phyloP scores from a whole-genome alignment of 2,888 invertebrate genomes.

The Hymenopus coronatus region DNA sequence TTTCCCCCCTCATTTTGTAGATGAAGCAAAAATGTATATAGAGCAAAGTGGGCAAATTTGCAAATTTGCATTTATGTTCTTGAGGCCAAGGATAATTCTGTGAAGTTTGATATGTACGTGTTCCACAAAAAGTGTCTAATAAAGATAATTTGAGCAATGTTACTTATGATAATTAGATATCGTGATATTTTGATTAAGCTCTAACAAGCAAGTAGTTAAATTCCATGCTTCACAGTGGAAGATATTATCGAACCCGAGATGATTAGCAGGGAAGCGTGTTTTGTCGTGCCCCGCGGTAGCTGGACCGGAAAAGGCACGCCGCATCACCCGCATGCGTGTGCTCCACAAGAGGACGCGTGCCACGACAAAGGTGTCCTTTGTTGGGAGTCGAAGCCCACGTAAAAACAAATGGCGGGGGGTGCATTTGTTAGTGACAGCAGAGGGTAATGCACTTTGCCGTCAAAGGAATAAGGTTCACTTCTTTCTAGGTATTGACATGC shows the following conservation, averaged over 20 bases:
- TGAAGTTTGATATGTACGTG: too few species aligned
- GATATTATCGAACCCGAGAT: background rate
- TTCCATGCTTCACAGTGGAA: too few species aligned
- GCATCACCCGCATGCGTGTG: background rate
- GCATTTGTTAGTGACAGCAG: background rate
- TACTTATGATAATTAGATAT: too few species aligned
- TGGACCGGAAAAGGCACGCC: background rate
- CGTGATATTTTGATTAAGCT: too few species aligned
- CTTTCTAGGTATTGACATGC: background rate
- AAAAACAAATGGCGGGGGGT: background rate
- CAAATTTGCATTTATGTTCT: too few species aligned
- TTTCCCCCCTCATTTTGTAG: too few species aligned
- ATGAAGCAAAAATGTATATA: too few species aligned
- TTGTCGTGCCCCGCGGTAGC: background rate
- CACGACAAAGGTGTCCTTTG: background rate
- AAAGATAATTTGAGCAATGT: too few species aligned
- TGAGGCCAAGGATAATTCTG: too few species aligned
- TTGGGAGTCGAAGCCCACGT: background rate
- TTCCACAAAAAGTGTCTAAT: too few species aligned
- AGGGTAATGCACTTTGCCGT: background rate
- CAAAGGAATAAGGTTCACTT: background rate
- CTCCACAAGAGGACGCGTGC: background rate
- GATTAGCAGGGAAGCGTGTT: background rate
- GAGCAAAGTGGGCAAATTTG: too few species aligned
- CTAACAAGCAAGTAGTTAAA: too few species aligned